Base-by-base conservation (phyloP, 2,888 invertebrate species). In the Tenthredo amoena region DNA sequence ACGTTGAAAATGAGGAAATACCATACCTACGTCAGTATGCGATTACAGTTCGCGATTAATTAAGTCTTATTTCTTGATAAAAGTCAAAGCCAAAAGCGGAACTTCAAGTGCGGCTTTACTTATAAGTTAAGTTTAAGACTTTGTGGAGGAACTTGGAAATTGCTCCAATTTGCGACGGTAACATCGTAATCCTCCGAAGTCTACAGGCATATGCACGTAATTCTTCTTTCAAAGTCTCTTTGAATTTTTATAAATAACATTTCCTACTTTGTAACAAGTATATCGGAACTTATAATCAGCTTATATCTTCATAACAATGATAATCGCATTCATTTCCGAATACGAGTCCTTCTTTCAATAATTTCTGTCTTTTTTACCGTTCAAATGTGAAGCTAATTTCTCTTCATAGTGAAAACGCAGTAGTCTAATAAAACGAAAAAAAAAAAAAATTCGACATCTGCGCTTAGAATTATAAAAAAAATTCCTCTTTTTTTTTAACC, bases 91-190 rank as follows among this genome's bases (percentile, higher is more conserved):
- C 50, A 71, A 68, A 65, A 47, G 47, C 65, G 68, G 71, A 47
- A 71, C 83, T 83, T 83, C 47, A 31, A 71, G 31, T 65, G 83
- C 26, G 65, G 68, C 43, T 83, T 83, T 65, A 50, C 83, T 71
- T 71, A 18, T 68, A 83, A 83, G 65, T 68, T 68, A 83, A 83
- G 83, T 83, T 83, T 65, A 43, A 71, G 83, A 83, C 83, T 83
- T 83, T 43, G 15, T 2, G 31, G n/a, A 68, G 47, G 68, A 83
- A 83, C 68, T 83, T 81, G 62, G 81, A 62, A 40, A 81, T 81
- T 83, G 68, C 68, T 83, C 68, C 83, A 83, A 83, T 83, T 68
- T 83, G 43, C 83, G 47, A 62, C 9, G 47, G 43, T 71, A 71
- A 50, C 68, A 34, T 81, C 40, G 62, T 81, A 81, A 81, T 81